These are phyloP conservation scores for Frieseomelitta varia DNA, from an alignment of 1,140 invertebrate species.

Conservation along the genomic window DNA sequence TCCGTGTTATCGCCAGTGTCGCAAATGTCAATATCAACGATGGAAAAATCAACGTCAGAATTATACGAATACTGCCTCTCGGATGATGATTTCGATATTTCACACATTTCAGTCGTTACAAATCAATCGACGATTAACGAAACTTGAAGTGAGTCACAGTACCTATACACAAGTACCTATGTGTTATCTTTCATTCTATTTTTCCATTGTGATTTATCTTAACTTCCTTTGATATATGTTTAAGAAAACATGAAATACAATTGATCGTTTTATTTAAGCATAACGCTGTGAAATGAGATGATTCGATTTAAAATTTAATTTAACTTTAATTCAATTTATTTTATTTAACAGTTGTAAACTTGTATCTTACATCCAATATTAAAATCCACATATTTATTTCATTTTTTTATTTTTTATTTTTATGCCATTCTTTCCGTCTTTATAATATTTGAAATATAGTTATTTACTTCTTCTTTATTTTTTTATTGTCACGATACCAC, in stretches of 20 bases:
- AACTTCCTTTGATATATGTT: background rate
- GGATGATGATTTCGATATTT: background rate
- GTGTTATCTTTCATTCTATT: background rate
- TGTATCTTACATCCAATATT: background rate
- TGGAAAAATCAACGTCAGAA: background rate
- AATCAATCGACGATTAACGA: background rate
- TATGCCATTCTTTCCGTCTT: background rate
- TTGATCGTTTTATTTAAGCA: background rate
- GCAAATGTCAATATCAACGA: background rate
- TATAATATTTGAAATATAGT: background rate
- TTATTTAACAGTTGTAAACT: too few species aligned
- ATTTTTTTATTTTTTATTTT: background rate
- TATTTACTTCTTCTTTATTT: too few species aligned
- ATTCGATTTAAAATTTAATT: too few species aligned
- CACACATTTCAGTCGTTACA: background rate
- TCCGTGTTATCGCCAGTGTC: too few species aligned
- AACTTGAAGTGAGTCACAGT: background rate
- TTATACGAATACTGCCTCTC: conserved; percentile 18
- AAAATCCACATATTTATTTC: background rate
- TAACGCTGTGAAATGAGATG: background rate
- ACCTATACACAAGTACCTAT: background rate
- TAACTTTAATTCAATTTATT: too few species aligned
- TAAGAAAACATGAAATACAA: background rate
- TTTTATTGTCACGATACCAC: background rate
- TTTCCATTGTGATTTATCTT: background rate